Percentiles rank a stretch among this genome's conserved stretches.
Conservation (phyloP, 2,113 vertebrate genomes). For the Formicarius rufipectus region DNA sequence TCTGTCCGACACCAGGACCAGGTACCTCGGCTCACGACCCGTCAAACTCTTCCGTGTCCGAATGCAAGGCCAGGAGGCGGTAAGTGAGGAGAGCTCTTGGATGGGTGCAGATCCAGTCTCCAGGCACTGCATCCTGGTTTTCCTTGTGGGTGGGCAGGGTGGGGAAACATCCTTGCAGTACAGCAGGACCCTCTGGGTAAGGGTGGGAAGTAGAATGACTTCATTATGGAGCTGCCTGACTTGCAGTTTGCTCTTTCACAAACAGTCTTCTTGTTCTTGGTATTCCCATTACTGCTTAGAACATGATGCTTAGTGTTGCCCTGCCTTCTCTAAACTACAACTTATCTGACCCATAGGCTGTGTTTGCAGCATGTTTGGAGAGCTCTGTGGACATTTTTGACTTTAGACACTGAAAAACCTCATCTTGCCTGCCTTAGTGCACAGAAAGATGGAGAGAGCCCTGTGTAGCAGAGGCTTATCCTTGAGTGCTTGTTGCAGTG, state of each 20-base stretch:
- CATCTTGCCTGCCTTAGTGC: background rate
- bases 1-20: constrained; percentile 93
- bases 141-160: background rate
- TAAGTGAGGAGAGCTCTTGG: constrained; percentile 69
- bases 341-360: background rate
- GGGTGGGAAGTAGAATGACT: background rate
- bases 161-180: background rate
- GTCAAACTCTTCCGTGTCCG: constrained; percentile 96
- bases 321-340: background rate
- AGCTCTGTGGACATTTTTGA: background rate
- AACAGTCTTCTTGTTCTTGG: background rate
- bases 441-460: background rate
- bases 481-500: background rate
- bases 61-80: constrained; percentile 99
- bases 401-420: background rate
- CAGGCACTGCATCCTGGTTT: rapidly evolving
- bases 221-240: background rate
- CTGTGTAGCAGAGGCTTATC: background rate
- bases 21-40: constrained; percentile 93
- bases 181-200: background rate
- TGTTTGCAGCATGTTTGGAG: background rate
- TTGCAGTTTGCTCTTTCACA: background rate
- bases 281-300: background rate
- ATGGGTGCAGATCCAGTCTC: background rate
- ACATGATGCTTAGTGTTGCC: background rate